Evolutionary conservation across 2,888 invertebrate genomes (phyloP), one percentile per base, ranked within the genome.

Genomic region (Chalcosyrphus nemorum): DNA sequence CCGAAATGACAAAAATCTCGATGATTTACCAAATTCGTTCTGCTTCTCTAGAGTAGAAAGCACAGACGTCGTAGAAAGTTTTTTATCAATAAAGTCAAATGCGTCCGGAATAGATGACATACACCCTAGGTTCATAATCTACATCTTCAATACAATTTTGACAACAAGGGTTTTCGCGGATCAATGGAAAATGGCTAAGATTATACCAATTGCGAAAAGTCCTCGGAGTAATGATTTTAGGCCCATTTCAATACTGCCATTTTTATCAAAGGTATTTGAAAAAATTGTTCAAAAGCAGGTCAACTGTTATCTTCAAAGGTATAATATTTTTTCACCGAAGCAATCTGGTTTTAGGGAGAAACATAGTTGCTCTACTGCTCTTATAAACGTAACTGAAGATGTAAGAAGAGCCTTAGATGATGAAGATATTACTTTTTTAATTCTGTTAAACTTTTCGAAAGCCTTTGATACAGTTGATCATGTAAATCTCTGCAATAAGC

Each of bases 241-340:
- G 13, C 41, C 63, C 3, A 63, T 47, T 32, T 47, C 63, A 47
- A 47, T 63, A 5, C 9, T 47, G 5, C 63, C 29, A 9, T 63
- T 63, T 45, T 47, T 63, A 15, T 61, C 45, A 13, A 29, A 61
- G 27, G 45, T 29, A 7, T 47, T 63, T 19, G 45, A 63, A 45
- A 47, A 17, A 24, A 6, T 47, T 32, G 5, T 63, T 15, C 45
- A 47, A 29, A 47, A 63, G n/a, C 47, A 63, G 41, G 7, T 29
- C 4, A 7, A 29, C 4, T 7, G 4, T 7, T 7, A 4, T 5
- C 29, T 29, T 29, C 4, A 7, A 29, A 29, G 6, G 5, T 7
- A 29, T 6, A 29, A 29, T 29, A 29, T 29, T 29, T 29, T 29
- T 1, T 29, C 29, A 7, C 29, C 29, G 7, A 29, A 6, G 29